These are phyloP conservation scores for Caenorhabditis parvicauda DNA, from an alignment of 2,888 invertebrate species.

Conservation along the genomic window DNA sequence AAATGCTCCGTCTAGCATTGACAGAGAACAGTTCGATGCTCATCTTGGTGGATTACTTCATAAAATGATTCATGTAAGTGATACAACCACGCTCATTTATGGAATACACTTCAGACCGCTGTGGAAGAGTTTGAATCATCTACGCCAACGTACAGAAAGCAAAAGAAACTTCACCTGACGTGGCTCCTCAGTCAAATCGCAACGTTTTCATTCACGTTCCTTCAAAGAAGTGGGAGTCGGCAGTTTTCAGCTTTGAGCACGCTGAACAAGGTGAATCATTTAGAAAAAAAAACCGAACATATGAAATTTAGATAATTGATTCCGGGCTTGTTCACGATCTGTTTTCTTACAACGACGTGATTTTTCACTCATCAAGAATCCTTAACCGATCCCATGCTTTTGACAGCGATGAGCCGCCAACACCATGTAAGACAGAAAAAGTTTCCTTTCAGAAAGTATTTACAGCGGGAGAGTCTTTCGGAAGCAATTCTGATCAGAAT, in stretches of 20 bases:
- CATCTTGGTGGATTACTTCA: constrained; percentile 66
- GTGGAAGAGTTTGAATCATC: constrained; percentile 62
- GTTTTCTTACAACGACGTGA: constrained; percentile 47
- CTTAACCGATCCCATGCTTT: constrained; percentile 55
- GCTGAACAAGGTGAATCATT: constrained; percentile 67
- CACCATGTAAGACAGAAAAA: constrained; percentile 22
- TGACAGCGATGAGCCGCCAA: constrained; percentile 44
- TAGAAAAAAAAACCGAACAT: not conserved
- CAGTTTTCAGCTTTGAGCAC: constrained; percentile 71
- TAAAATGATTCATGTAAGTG: constrained; percentile 65
- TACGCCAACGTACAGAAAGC: constrained; percentile 50
- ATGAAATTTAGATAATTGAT: constrained; percentile 66
- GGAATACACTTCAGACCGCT: constrained; percentile 62
- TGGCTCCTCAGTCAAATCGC: constrained; percentile 68
- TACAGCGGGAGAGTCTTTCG: constrained; percentile 36
- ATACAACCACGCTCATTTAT: not conserved
- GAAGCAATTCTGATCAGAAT: constrained; percentile 44
- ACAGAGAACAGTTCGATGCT: constrained; percentile 64
- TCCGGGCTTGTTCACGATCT: constrained; percentile 66
- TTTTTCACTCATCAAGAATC: constrained; percentile 58
- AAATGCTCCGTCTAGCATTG: constrained; percentile 43
- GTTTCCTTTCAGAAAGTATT: not conserved
- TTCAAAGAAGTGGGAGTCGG: constrained; percentile 68
- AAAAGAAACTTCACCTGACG: constrained; percentile 61
- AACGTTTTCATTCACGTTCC: constrained; percentile 68